Percentiles rank a stretch among this genome's conserved stretches.
Conservation (phyloP, 2,797 vertebrate species). For the Notoglanidium macrostoma region DNA sequence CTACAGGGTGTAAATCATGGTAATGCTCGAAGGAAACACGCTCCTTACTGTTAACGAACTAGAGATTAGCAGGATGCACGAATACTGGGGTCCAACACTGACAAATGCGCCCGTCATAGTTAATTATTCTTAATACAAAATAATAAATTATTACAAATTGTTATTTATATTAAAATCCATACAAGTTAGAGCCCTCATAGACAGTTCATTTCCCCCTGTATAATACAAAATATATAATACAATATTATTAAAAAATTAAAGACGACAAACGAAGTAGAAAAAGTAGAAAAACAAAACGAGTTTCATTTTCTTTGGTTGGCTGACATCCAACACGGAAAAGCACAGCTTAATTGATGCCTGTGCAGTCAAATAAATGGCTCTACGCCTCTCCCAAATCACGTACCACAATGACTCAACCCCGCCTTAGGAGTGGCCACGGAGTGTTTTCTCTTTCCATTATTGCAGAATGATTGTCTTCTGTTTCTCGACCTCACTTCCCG, state of each 20-base stretch:
- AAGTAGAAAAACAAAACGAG: slow-evolving; percentile 76
- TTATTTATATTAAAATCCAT: slow-evolving; percentile 87
- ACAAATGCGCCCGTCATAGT: slow-evolving; percentile 76
- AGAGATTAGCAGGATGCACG: slow-evolving; percentile 65
- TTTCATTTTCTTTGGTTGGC: slow-evolving; percentile 82
- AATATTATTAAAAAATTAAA: slow-evolving; percentile 64
- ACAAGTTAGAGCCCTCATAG: slow-evolving; percentile 79
- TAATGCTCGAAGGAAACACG: slow-evolving; percentile 88
- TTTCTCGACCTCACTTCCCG: slow-evolving; percentile 8
- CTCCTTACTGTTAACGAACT: slow-evolving; percentile 55
- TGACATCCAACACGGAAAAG: slow-evolving; percentile 86
- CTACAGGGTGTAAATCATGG: slow-evolving; percentile 67
- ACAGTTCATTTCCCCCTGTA: slow-evolving; percentile 70
- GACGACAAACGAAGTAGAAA: slow-evolving; percentile 60
- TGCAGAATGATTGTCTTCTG: slow-evolving; percentile 58
- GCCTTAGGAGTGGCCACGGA: slow-evolving; percentile 66
- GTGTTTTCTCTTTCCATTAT: slow-evolving; percentile 72
- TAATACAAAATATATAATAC: slow-evolving; percentile 74
- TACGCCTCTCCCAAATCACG: slow-evolving; percentile 94
- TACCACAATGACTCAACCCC: slow-evolving; percentile 91
- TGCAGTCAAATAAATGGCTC: slow-evolving; percentile 79
- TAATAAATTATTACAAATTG: slow-evolving; percentile 84
- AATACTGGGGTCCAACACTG: slow-evolving; percentile 93
- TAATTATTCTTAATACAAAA: slow-evolving; percentile 68
- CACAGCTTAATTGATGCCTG: slow-evolving; percentile 77